A percentile compares a stretch with the other conserved stretches of the same genome.
phyloP scores from a whole-genome alignment of 2,797 vertebrate genomes.

The Morus bassanus region DNA sequence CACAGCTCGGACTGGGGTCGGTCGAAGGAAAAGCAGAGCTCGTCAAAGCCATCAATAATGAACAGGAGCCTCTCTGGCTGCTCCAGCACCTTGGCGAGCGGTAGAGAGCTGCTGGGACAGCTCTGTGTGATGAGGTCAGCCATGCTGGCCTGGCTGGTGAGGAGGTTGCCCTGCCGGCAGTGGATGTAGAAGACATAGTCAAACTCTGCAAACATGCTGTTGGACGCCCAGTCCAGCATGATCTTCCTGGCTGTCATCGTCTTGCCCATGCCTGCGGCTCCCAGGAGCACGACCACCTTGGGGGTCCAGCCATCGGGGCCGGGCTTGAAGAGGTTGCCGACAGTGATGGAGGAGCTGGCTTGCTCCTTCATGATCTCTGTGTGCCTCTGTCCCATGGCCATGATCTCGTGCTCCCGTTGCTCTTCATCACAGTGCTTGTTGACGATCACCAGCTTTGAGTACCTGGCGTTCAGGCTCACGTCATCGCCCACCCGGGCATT shows the following conservation, averaged over 20 bases:
- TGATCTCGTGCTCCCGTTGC: neutral
- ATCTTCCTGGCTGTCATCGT: neutral
- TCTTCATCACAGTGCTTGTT: neutral
- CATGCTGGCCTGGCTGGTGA: neutral
- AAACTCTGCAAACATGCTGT: neutral
- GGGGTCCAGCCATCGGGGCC: rapidly evolving
- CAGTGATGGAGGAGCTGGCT: neutral
- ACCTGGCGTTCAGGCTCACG: neutral
- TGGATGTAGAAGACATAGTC: slow-evolving; percentile 48
- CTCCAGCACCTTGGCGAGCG: neutral
- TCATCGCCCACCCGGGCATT: neutral
- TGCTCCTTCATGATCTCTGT: neutral
- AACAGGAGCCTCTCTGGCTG: slow-evolving; percentile 15
- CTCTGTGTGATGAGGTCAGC: neutral
- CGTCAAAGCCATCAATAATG: neutral
- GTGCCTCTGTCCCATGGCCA: neutral
- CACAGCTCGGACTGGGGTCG: neutral
- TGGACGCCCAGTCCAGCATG: neutral
- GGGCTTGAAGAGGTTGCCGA: neutral
- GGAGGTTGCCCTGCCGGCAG: slow-evolving; percentile 38
- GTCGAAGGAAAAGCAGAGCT: neutral
- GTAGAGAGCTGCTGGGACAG: neutral
- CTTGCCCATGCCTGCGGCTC: neutral
- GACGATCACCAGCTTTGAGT: neutral
- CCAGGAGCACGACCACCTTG: neutral